Percentiles rank a stretch among this genome's conserved stretches.
Evolutionary conservation across 2,113 vertebrate species (phyloP).

Genomic region (Brachyhypopomus occidentalis): DNA sequence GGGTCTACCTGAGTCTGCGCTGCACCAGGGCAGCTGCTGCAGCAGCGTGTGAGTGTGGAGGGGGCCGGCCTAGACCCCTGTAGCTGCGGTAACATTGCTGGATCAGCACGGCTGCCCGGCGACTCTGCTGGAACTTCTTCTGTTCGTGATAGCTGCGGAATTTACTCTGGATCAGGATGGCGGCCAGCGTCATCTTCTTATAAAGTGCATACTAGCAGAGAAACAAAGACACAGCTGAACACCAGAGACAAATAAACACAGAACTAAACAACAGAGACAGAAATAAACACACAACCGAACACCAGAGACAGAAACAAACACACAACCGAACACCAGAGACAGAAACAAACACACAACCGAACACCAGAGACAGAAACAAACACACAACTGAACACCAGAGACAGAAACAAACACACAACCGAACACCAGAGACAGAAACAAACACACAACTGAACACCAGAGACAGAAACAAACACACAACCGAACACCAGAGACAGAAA

Average conservation of each 20-base stretch:
- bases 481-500: conserved; percentile 39
- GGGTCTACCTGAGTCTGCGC: conserved; percentile 44
- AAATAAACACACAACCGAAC: conserved; percentile 17
- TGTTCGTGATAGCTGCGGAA: conserved; percentile 98
- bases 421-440: no score
- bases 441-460: neutral
- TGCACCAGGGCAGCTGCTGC: conserved; percentile 75
- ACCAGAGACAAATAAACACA: no score
- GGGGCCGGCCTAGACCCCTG: conserved; percentile 86
- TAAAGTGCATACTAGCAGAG: conserved; percentile 97
- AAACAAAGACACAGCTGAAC: conserved; percentile 1
- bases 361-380: conserved; percentile 37
- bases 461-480: conserved; percentile 4
- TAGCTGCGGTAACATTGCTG: conserved; percentile 99
- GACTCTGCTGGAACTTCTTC: conserved; percentile 96
- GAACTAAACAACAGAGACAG: no score
- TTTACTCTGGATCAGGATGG: conserved; percentile 99
- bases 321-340: no score
- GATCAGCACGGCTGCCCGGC: conserved; percentile 93
- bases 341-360: conserved; percentile 15
- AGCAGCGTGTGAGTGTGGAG: conserved; percentile 75
- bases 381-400: no score
- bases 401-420: no score
- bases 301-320: neutral
- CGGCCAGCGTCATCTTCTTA: conserved; percentile 99